Conservation (phyloP, 2,888 invertebrate genomes). For the Oscheius sp. region DNA sequence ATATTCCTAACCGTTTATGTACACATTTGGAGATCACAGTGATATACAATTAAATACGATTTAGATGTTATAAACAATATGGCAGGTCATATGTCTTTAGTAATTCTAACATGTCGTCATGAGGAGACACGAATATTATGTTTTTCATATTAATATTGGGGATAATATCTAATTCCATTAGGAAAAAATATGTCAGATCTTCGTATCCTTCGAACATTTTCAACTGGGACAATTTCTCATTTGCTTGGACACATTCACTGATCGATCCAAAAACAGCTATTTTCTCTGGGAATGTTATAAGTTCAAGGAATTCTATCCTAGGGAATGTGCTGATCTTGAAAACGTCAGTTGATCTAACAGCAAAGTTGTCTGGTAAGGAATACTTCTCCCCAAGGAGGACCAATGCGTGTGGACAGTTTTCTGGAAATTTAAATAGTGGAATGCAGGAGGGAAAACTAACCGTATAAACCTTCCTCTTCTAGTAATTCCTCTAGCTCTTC, state of each 20-base stretch:
- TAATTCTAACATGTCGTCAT: not conserved
- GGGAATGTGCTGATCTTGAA: slow-evolving; percentile 13
- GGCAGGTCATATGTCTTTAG: not conserved
- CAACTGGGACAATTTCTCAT: slow-evolving; percentile 8
- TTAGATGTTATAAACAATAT: not conserved
- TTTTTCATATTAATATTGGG: slow-evolving; percentile 1
- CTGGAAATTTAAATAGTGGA: not conserved
- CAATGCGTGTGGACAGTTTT: slow-evolving; percentile 12
- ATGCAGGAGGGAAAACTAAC: not conserved
- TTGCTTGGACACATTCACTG: not conserved
- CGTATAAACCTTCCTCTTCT: not conserved
- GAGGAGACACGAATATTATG: not conserved
- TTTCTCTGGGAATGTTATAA: slow-evolving; percentile 17
- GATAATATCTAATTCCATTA: not conserved
- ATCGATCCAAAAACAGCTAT: slow-evolving; percentile 23
- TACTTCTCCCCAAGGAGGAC: slow-evolving; percentile 9
- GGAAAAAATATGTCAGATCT: slow-evolving; percentile 8
- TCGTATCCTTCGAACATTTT: slow-evolving; percentile 11
- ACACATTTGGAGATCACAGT: not conserved
- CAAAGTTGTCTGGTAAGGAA: not conserved
- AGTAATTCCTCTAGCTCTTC: not conserved
- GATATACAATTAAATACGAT: not conserved
- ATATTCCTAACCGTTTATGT: not conserved
- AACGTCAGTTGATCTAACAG: slow-evolving; percentile 8
- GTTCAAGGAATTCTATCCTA: not conserved